These are phyloP conservation scores for Ceuthmochares aereus DNA, from an alignment of 2,113 vertebrate species.

Conservation along the genomic window DNA sequence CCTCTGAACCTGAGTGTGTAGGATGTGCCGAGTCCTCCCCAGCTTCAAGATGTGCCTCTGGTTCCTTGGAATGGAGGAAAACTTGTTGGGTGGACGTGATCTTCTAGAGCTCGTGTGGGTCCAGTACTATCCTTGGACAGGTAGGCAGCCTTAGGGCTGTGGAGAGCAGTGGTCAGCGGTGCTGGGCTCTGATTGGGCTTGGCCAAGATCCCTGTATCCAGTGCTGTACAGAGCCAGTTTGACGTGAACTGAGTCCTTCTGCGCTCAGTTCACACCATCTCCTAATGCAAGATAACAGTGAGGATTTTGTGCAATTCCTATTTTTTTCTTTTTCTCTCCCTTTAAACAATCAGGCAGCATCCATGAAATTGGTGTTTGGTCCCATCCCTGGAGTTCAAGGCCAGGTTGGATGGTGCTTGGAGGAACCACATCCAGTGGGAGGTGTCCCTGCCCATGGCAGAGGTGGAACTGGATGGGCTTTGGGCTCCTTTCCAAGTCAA, in stretches of 20 bases:
- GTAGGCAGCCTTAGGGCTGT: neutral
- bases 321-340: neutral
- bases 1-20: neutral
- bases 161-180: rapidly evolving
- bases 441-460: too few species aligned
- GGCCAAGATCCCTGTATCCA: neutral
- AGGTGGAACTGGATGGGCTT: too few species aligned
- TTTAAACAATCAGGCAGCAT: neutral
- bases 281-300: neutral
- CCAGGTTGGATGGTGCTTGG: too few species aligned
- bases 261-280: neutral
- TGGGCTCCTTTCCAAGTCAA: too few species aligned
- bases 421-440: too few species aligned
- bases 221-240: neutral
- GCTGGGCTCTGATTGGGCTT: neutral
- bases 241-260: neutral
- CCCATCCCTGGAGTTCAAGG: too few species aligned
- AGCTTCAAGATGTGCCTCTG: rapidly evolving
- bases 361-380: neutral
- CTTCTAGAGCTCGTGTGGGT: neutral
- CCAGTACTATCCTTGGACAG: neutral
- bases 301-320: neutral
- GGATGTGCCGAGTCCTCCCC: neutral
- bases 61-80: neutral
- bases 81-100: neutral